These are phyloP conservation scores for Dendrolimus houi DNA, from an alignment of 2,888 invertebrate genomes.

Conservation along the genomic window DNA sequence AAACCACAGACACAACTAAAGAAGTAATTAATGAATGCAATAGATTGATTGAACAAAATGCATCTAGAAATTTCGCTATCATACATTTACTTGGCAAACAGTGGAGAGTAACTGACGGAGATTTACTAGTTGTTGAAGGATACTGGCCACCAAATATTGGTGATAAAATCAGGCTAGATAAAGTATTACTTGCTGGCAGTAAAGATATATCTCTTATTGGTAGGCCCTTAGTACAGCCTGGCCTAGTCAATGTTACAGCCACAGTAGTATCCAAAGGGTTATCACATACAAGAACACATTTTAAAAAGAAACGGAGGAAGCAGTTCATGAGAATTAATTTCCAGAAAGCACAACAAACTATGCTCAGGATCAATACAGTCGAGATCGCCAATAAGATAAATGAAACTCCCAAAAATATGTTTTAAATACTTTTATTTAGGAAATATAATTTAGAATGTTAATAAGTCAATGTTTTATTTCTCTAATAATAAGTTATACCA, in stretches of 20 bases:
- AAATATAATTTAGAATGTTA: constrained; percentile 15
- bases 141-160: constrained; percentile 89
- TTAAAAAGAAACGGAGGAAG: constrained; percentile 85
- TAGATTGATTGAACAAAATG: constrained; percentile 70
- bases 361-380: constrained; percentile 85
- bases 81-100: constrained; percentile 89
- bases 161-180: constrained; percentile 87
- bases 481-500: background rate
- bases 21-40: constrained; percentile 81
- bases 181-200: constrained; percentile 87
- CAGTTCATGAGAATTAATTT: constrained; percentile 86
- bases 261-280: constrained; percentile 90
- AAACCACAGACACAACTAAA: constrained; percentile 39
- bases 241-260: constrained; percentile 84
- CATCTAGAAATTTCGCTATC: constrained; percentile 86
- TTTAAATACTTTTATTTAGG: constrained; percentile 26
- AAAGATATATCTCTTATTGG: constrained; percentile 90
- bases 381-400: constrained; percentile 75
- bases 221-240: constrained; percentile 84
- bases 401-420: constrained; percentile 50
- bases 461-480: constrained; percentile 20
- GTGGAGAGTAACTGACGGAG: constrained; percentile 90
- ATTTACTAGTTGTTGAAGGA: constrained; percentile 88
- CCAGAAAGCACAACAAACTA: constrained; percentile 81
- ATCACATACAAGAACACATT: constrained; percentile 86